phyloP scores from a whole-genome alignment of 92 coral and sea anemone species.

The Siderastrea siderea region DNA sequence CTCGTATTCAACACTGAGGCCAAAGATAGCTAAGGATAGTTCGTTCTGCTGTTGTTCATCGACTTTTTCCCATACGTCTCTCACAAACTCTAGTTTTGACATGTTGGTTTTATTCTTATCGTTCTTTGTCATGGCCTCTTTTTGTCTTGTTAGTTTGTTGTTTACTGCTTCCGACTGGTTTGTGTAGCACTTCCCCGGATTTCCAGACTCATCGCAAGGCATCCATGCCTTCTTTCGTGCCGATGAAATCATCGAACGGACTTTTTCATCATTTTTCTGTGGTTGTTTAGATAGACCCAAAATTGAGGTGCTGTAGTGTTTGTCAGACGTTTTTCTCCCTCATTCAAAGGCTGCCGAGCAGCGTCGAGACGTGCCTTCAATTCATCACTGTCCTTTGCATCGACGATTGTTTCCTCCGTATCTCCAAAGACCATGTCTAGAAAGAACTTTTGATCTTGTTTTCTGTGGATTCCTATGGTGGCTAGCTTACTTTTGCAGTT shows the following conservation, averaged over 20 bases:
- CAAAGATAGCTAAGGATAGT: conserved; percentile 7
- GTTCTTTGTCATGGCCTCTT: conserved; percentile 59
- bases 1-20: too few relatives aligned
- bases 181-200: conserved; percentile 29
- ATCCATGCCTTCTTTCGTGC: conserved; percentile 66
- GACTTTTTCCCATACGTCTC: conserved; percentile 60
- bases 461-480: conserved; percentile 24
- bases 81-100: conserved; percentile 56
- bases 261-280: conserved; percentile 51
- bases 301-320: conserved; percentile 23
- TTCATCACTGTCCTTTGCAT: conserved; percentile 38
- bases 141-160: conserved; percentile 64
- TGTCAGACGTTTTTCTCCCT: conserved; percentile 45
- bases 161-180: conserved; percentile 68
- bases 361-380: conserved; percentile 31
- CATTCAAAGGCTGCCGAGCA: conserved; percentile 26
- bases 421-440: conserved; percentile 58
- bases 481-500: conserved; percentile 46
- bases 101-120: conserved; percentile 53
- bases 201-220: conserved; percentile 48
- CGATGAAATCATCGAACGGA: conserved; percentile 47
- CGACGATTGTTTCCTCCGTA: conserved; percentile 36
- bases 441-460: conserved; percentile 58
- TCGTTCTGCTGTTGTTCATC: conserved; percentile 49
- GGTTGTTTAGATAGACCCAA: conserved; percentile 28